Evolutionary conservation across 2,113 vertebrate species (phyloP).

Genomic region (Ophiodon elongatus): DNA sequence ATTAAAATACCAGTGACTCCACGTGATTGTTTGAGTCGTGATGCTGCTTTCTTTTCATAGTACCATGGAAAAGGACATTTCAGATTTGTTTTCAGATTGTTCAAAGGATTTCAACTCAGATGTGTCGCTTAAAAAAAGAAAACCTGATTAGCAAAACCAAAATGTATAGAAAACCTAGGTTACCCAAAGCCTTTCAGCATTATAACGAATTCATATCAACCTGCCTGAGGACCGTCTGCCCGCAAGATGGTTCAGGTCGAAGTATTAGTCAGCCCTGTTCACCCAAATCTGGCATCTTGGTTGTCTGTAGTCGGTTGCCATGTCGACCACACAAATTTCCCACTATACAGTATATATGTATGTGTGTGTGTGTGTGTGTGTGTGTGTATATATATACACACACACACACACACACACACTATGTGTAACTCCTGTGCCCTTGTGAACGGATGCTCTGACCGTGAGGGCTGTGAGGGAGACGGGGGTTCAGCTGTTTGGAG

Average conservation of each 20-base stretch:
- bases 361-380: too few relatives aligned
- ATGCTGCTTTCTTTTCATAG: constrained; percentile 31
- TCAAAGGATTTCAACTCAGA: constrained; percentile 6
- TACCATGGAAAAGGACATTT: neutral
- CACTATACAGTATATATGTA: too few relatives aligned
- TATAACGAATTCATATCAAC: neutral
- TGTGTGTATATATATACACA: too few relatives aligned
- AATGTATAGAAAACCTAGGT: constrained; percentile 12
- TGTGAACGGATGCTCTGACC: neutral
- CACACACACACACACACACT: neutral
- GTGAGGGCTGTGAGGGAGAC: neutral
- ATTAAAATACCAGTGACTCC: neutral
- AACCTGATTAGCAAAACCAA: constrained; percentile 38
- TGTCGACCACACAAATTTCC: neutral
- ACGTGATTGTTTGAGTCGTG: neutral
- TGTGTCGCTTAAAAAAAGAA: neutral
- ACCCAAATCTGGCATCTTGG: neutral
- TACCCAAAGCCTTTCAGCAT: constrained; percentile 18
- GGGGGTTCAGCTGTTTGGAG: constrained; percentile 27
- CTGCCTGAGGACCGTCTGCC: neutral
- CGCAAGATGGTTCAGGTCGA: neutral
- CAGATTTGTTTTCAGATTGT: constrained; percentile 7
- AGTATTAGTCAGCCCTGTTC: neutral
- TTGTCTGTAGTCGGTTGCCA: neutral
- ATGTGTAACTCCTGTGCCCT: neutral